Conservation (phyloP, 2,888 invertebrate genomes). For the Ormyrus nitidulus region DNA sequence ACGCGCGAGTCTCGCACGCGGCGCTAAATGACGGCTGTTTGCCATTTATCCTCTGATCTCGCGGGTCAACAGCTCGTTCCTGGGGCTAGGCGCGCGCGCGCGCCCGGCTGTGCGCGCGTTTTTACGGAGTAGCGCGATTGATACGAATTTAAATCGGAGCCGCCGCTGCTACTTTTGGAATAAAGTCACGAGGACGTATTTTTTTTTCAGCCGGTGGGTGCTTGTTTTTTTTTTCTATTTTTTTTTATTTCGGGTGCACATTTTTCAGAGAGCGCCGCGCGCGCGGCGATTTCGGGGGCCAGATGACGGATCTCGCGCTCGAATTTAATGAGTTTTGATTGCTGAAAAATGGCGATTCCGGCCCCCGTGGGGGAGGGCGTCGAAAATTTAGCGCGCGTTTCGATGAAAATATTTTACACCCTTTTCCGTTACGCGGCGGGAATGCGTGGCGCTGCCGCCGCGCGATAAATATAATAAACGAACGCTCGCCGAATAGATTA, state of each 20-base stretch:
- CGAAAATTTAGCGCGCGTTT: constrained; percentile 25
- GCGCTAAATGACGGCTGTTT: constrained; percentile 58
- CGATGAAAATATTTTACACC: constrained; percentile 18
- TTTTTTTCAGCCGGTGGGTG: too few species aligned
- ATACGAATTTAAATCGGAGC: constrained; percentile 48
- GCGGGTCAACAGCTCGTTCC: constrained; percentile 53
- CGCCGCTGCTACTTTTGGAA: not conserved
- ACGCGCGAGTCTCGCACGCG: constrained; percentile 5
- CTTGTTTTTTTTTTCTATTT: too few species aligned
- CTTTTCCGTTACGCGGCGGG: constrained; percentile 6
- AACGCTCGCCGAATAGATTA: constrained; percentile 43
- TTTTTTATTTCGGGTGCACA: too few species aligned
- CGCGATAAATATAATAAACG: constrained; percentile 43
- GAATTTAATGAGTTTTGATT: constrained; percentile 52
- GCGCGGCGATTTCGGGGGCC: not conserved
- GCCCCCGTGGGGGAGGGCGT: not conserved
- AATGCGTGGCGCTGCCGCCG: not conserved
- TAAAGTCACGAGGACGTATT: too few species aligned
- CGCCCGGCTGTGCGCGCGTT: not conserved
- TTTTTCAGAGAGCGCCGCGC: too few species aligned
- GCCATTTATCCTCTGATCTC: constrained; percentile 59
- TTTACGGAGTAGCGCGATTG: constrained; percentile 20
- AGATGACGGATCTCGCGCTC: constrained; percentile 27
- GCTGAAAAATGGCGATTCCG: constrained; percentile 33
- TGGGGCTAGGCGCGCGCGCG: not conserved